Evolutionary conservation across 2,113 vertebrate genomes (phyloP), one percentile per base, ranked within the genome.

Genomic region (Baryphthengus martii): DNA sequence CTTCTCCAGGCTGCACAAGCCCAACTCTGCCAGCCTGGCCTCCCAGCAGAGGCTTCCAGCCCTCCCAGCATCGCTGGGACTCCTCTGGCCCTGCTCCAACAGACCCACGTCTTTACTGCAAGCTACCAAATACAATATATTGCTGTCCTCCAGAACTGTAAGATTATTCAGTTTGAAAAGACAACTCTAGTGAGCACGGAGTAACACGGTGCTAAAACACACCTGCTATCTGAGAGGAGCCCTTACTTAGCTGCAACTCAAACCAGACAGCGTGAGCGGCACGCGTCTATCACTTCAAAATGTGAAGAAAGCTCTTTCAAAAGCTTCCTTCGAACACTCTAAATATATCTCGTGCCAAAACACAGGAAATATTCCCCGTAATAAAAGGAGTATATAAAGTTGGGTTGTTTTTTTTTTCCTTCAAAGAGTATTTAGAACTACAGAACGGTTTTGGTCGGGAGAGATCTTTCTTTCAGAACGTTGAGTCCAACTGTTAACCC

Each of bases 261-360:
- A 50, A 39, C 20, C 33, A 56, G 74, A 66, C 85, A 37, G 80
- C 8, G 1, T 31, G 33, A 62, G 74, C 50, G 13, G 47, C 29
- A 52, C 3, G 4, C 3, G 24, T 65, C 91, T 91, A 7, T n/a
- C 92, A 75, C 92, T 82, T 76, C 71, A 29, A 50, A 88, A 76
- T 6, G 67, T 62, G 74, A 79, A 47, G 39, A 52, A 78, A 82
- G 39, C 10, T 85, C 72, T 76, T 63, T 68, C 62, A 40, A 76
- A 81, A 93, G 72, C 74, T 83, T 80, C 75, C 65, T 4, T 7
- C n/a, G n/a, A 10, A 8, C 47, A 6, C 63, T 10, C 82, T 70
- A 88, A 95, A 90, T 55, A 88, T 31, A 92, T 17, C 83, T 49
- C 24, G 59, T 62, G 88, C 75, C 82, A 83, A 88, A 88, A 63